Percentiles rank a stretch among this genome's conserved stretches.
These are phyloP conservation scores for Norana najaformis DNA, from an alignment of 2,888 invertebrate species.

Conservation along the genomic window DNA sequence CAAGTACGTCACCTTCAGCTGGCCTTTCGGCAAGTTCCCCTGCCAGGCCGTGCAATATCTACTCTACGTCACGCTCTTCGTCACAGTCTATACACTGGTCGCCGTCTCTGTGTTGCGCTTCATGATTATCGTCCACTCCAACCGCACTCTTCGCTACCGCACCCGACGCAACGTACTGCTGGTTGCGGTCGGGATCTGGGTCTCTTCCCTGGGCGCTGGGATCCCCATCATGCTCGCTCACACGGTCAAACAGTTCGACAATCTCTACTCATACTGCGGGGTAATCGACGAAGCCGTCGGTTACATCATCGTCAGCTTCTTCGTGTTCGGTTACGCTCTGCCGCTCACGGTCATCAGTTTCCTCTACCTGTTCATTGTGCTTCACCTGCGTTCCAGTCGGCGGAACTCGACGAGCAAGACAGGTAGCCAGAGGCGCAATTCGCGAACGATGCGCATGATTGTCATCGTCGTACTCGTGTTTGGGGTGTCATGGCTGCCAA, in stretches of 20 bases:
- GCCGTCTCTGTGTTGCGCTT: conserved; percentile 35
- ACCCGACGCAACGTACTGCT: conserved; percentile 38
- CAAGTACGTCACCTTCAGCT: conserved; percentile 40
- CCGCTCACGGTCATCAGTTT: conserved; percentile 80
- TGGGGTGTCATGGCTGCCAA: conserved; percentile 90
- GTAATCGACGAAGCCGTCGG: conserved; percentile 34
- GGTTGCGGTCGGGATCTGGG: conserved; percentile 36
- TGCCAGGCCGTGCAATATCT: conserved; percentile 40
- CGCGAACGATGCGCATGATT: conserved; percentile 69
- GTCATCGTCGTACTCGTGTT: conserved; percentile 88
- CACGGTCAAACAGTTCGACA: conserved; percentile 50
- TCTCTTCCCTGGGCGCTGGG: conserved; percentile 32
- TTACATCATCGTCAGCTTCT: conserved; percentile 65
- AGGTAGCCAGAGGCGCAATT: conserved; percentile 67
- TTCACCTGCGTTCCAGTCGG: conserved; percentile 24
- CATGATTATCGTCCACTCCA: conserved; percentile 23
- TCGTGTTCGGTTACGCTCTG: conserved; percentile 83
- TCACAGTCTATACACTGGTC: conserved; percentile 44
- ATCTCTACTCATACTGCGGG: conserved; percentile 42
- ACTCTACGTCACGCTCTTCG: conserved; percentile 43
- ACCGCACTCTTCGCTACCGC: conserved; percentile 23
- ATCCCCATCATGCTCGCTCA: conserved; percentile 66
- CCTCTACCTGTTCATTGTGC: conserved; percentile 32
- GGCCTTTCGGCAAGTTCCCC: conserved; percentile 42
- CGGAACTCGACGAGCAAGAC: conserved; percentile 15